These are phyloP conservation scores for Scaptomyza montana DNA, from an alignment of 1,140 invertebrate species.

Conservation along the genomic window DNA sequence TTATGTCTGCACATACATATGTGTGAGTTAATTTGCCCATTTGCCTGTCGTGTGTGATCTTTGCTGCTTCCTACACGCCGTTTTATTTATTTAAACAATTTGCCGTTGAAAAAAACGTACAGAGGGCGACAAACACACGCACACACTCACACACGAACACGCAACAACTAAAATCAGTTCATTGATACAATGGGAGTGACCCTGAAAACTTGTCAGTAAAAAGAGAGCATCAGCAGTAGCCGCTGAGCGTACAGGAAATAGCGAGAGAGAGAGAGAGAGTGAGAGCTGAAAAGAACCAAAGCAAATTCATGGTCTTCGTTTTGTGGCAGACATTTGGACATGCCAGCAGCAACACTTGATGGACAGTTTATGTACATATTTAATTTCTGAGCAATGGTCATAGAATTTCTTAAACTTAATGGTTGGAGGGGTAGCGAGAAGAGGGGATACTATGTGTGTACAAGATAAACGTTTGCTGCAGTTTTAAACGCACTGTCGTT, in stretches of 20 bases:
- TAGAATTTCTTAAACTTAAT: conserved; percentile 18
- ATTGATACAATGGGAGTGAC: conserved; percentile 61
- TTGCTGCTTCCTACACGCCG: conserved; percentile 45
- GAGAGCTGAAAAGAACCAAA: conserved; percentile 1
- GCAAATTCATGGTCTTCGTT: conserved; percentile 5
- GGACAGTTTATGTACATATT: conserved; percentile 56
- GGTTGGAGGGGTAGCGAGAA: no score
- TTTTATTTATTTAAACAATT: conserved; percentile 81
- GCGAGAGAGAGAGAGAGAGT: background rate
- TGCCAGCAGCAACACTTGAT: conserved; percentile 46
- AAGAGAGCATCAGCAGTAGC: conserved; percentile 3
- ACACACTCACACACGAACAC: conserved; percentile 11
- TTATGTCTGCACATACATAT: no score
- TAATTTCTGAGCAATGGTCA: conserved; percentile 57
- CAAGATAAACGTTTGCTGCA: background rate
- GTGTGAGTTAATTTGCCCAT: conserved; percentile 43
- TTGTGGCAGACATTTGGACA: conserved; percentile 27
- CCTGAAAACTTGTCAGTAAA: conserved; percentile 50
- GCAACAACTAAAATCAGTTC: conserved; percentile 51
- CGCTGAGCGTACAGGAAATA: background rate
- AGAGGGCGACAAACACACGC: conserved; percentile 25
- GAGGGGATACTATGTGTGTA: no score
- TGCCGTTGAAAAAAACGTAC: conserved; percentile 49
- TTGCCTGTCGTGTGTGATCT: conserved; percentile 46
- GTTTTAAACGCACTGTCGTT: background rate